A percentile compares a stretch with the other conserved stretches of the same genome.
phyloP scores from a whole-genome alignment of 2,797 vertebrate species.

The Phrynocephalus vlangalii region DNA sequence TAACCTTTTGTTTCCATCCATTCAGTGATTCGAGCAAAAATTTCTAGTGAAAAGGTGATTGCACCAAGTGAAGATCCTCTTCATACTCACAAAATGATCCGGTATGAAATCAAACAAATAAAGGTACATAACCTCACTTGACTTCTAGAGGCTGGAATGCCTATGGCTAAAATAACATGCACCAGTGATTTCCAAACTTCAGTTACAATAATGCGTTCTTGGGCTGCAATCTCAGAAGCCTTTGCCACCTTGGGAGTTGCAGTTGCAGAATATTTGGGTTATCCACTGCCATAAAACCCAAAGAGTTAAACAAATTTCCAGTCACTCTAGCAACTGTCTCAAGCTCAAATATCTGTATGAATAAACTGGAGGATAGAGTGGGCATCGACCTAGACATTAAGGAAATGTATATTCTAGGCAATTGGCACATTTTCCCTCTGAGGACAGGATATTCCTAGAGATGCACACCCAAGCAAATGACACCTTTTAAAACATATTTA shows the following conservation, averaged over 20 bases:
- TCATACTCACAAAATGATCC: conserved; percentile 89
- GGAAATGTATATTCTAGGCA: too few species aligned
- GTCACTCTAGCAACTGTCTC: background rate
- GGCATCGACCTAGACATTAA: too few species aligned
- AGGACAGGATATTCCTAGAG: background rate
- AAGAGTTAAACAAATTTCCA: background rate
- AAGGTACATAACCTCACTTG: conserved; percentile 84
- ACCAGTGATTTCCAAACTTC: too few species aligned
- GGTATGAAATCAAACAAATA: conserved; percentile 95
- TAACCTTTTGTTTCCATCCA: conserved; percentile 30
- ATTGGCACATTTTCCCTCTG: too few species aligned
- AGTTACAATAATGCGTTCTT: too few species aligned
- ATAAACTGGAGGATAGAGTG: too few species aligned
- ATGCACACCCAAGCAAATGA: background rate
- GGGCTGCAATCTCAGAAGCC: too few species aligned
- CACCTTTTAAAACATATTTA: background rate
- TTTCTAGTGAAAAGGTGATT: conserved; percentile 89
- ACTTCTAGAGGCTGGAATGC: conserved; percentile 56
- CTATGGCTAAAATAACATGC: conserved; percentile 28
- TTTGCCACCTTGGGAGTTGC: too few species aligned
- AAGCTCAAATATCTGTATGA: too few species aligned
- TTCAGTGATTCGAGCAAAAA: conserved; percentile 91
- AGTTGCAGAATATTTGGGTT: too few species aligned
- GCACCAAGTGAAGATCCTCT: conserved; percentile 85
- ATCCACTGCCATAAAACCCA: too few species aligned